Evolutionary conservation across 2,888 invertebrate species (phyloP).

Genomic region (Argyresthia albistria): DNA sequence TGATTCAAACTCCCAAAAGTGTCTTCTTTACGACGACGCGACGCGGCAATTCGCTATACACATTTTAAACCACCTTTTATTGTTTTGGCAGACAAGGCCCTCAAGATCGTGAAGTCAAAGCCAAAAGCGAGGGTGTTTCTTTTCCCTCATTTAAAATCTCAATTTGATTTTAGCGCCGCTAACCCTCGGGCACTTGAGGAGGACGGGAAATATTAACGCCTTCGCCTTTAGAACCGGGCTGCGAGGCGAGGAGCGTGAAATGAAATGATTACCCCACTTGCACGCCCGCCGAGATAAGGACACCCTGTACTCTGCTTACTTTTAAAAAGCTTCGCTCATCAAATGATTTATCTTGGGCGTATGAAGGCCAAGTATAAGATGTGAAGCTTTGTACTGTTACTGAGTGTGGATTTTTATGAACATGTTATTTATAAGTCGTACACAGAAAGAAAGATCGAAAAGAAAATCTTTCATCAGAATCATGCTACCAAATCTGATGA

Average conservation of each 20-base stretch:
- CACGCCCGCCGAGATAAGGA: slow-evolving; percentile 8
- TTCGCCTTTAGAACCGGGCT: slow-evolving; percentile 2
- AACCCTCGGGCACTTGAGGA: slow-evolving; percentile 7
- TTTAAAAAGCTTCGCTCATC: background rate
- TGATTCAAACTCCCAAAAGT: background rate
- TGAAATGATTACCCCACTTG: slow-evolving; percentile 14
- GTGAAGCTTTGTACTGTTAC: too few species aligned
- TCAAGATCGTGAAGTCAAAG: too few species aligned
- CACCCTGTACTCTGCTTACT: slow-evolving; percentile 1
- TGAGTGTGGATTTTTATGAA: too few species aligned
- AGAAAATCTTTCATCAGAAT: too few species aligned
- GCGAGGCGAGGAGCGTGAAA: slow-evolving; percentile 9
- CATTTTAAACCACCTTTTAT: too few species aligned
- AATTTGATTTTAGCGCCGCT: slow-evolving; percentile 8
- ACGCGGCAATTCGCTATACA: too few species aligned
- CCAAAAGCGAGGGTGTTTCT: background rate
- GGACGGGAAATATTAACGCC: slow-evolving; percentile 7
- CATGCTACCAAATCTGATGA: too few species aligned
- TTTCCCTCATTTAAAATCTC: slow-evolving; percentile 2
- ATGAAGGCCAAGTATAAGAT: too few species aligned
- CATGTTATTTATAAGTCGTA: too few species aligned
- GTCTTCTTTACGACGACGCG: background rate
- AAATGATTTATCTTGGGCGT: too few species aligned
- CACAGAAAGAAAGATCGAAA: too few species aligned
- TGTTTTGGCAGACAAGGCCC: too few species aligned